Evolutionary conservation across 1,140 invertebrate genomes (phyloP).

Genomic region (Aphelenchoides avenae): DNA sequence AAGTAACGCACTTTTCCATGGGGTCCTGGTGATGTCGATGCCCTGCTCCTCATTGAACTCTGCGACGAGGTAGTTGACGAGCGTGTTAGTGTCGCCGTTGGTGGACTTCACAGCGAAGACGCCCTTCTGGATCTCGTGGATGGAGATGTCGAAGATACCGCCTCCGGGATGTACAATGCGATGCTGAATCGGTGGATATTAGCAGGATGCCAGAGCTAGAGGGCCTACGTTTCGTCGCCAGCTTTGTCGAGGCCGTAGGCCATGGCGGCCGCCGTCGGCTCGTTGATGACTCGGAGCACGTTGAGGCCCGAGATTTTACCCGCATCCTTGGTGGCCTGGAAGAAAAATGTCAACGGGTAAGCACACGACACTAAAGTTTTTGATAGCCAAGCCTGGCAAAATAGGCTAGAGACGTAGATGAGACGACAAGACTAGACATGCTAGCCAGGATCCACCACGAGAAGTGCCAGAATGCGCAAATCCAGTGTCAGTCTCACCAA

Average conservation of each 20-base stretch:
- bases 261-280: constrained; percentile 90
- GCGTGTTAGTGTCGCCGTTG: constrained; percentile 87
- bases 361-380: too few relatives aligned
- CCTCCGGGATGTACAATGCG: constrained; percentile 93
- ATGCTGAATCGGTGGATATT: too few relatives aligned
- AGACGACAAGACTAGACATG: too few relatives aligned
- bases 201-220: too few relatives aligned
- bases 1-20: constrained; percentile 99
- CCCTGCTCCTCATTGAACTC: constrained; percentile 98
- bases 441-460: too few relatives aligned
- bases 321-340: constrained; percentile 86
- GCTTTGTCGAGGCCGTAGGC: constrained; percentile 98
- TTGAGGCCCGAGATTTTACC: constrained; percentile 92
- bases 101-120: constrained; percentile 97
- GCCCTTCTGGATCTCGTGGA: constrained; percentile 92
- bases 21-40: constrained; percentile 85
- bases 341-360: too few relatives aligned
- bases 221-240: constrained; percentile 69
- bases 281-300: constrained; percentile 90
- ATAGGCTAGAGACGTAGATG: too few relatives aligned
- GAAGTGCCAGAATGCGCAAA: too few relatives aligned
- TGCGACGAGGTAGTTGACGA: constrained; percentile 87
- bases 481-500: too few relatives aligned
- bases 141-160: constrained; percentile 92
- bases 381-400: too few relatives aligned